Conservation (phyloP, 2,113 vertebrate genomes). For the Actinemys pallida region DNA sequence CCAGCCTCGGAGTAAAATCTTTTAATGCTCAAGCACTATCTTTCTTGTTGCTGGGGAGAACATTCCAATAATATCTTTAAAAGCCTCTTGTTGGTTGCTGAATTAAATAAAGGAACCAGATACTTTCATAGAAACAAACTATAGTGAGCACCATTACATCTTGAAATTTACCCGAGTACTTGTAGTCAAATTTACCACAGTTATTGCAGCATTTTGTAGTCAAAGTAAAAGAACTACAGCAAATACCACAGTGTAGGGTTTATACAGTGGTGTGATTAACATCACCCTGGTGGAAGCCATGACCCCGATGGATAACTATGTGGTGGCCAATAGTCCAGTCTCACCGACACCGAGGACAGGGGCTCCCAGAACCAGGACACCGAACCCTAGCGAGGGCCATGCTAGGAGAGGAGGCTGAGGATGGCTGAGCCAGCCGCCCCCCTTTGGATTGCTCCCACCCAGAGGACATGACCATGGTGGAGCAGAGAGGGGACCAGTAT, state of each 20-base stretch:
- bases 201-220: background rate
- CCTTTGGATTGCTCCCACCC: no score
- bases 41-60: background rate
- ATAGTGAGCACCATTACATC: background rate
- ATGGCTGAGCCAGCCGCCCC: no score
- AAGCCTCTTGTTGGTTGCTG: background rate
- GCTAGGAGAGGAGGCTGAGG: no score
- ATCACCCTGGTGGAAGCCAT: background rate
- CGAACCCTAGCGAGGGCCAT: no score
- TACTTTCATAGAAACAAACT: background rate
- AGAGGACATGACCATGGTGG: no score
- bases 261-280: background rate
- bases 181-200: background rate
- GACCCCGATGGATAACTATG: no score
- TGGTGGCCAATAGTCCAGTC: no score
- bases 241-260: background rate
- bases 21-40: background rate
- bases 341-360: no score
- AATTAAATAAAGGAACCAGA: background rate
- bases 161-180: background rate
- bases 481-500: no score
- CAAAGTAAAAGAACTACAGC: background rate
- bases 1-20: background rate
- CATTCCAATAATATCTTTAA: background rate
- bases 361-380: no score